phyloP scores from a whole-genome alignment of 2,797 vertebrate genomes.

The Antennarius maculatus region DNA sequence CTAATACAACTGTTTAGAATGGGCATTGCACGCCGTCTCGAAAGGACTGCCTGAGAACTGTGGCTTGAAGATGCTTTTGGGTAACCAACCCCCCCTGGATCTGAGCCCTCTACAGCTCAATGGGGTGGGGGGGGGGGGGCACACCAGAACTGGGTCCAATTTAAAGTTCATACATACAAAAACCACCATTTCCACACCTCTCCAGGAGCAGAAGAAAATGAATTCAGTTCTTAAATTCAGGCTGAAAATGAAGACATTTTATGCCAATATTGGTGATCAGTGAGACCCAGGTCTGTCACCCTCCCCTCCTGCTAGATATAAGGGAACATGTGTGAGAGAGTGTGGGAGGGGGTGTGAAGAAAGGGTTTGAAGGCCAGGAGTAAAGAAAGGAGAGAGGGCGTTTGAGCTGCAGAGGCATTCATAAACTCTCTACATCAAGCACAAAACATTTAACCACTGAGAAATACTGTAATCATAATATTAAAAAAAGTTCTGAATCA shows the following conservation, averaged over 20 bases:
- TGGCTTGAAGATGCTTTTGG: constrained; percentile 51
- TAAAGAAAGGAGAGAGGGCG: constrained; percentile 40
- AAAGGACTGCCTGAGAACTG: background rate
- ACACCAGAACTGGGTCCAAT: constrained; percentile 66
- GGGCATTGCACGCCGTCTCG: background rate
- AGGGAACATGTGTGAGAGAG: constrained; percentile 29
- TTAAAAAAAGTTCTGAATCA: background rate
- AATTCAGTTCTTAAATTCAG: background rate
- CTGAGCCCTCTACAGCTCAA: constrained; percentile 65
- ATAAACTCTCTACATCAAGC: constrained; percentile 41
- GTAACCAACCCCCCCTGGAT: constrained; percentile 48
- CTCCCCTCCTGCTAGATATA: constrained; percentile 45
- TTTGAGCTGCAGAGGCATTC: constrained; percentile 71
- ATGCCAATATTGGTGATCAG: background rate
- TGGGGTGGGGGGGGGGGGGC: background rate
- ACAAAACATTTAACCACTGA: constrained; percentile 32
- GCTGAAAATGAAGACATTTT: background rate
- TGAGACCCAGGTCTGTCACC: constrained; percentile 69
- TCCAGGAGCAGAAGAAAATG: background rate
- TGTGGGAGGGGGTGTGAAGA: constrained; percentile 14
- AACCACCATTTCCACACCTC: no score
- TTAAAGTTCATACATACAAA: background rate
- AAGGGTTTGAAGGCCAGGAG: background rate
- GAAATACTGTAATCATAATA: constrained; percentile 28
- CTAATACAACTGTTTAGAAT: background rate